Evolutionary conservation across 2,888 invertebrate genomes (phyloP).

Genomic region (Lydus trimaculatus): DNA sequence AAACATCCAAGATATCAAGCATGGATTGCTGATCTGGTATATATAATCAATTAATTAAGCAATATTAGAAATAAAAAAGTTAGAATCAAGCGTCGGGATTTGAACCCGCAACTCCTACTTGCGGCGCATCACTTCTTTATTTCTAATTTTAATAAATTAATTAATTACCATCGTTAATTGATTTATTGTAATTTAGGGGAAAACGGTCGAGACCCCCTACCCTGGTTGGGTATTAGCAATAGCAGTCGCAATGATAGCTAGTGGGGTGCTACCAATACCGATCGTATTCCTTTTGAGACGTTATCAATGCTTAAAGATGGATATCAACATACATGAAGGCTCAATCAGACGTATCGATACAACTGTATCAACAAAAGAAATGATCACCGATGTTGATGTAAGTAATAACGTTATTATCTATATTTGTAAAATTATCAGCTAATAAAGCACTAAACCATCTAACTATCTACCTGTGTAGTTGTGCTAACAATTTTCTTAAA

Average conservation of each 20-base stretch:
- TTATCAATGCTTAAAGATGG: slow-evolving; percentile 88
- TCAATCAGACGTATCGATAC: slow-evolving; percentile 92
- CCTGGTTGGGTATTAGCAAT: slow-evolving; percentile 84
- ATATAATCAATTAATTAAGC: too few relatives aligned
- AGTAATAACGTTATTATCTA: slow-evolving; percentile 61
- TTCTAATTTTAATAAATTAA: too few relatives aligned
- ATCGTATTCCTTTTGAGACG: slow-evolving; percentile 84
- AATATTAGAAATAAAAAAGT: too few relatives aligned
- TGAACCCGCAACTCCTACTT: too few relatives aligned
- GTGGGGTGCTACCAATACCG: slow-evolving; percentile 85
- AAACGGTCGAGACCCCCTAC: slow-evolving; percentile 72
- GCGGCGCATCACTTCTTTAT: too few relatives aligned
- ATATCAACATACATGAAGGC: slow-evolving; percentile 90
- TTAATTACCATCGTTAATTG: background rate
- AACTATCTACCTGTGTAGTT: slow-evolving; percentile 16
- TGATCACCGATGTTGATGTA: slow-evolving; percentile 93
- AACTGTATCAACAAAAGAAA: slow-evolving; percentile 92
- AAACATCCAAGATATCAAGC: slow-evolving; percentile 83
- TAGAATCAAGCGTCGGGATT: too few relatives aligned
- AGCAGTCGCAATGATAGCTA: slow-evolving; percentile 78
- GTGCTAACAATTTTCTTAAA: slow-evolving; percentile 31
- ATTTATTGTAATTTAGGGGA: slow-evolving; percentile 66
- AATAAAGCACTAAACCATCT: background rate
- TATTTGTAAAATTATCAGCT: background rate
- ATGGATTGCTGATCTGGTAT: slow-evolving; percentile 76